Evolutionary conservation across 2,113 vertebrate genomes (phyloP).

Genomic region (Ptychochromis oligacanthus): DNA sequence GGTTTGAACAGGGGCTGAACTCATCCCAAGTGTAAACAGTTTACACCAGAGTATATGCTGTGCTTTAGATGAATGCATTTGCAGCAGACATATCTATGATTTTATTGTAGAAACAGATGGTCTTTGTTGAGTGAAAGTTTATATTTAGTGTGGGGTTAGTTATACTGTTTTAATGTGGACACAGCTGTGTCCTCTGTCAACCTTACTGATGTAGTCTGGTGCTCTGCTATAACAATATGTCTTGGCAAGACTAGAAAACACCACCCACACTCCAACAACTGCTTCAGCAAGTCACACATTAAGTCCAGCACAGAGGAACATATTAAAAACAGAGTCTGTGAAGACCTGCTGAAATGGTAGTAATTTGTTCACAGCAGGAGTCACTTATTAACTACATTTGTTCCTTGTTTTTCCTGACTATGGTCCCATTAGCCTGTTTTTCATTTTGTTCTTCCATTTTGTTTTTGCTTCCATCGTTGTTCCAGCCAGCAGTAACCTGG

Average conservation of each 20-base stretch:
- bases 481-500: neutral
- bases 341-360: neutral
- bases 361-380: conserved; percentile 8
- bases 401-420: neutral
- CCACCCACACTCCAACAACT: conserved; percentile 27
- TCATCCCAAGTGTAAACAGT: neutral
- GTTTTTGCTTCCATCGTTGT: neutral
- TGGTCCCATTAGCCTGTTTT: neutral
- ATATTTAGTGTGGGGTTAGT: neutral
- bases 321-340: neutral
- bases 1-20: neutral
- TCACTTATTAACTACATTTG: neutral
- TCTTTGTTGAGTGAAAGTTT: neutral
- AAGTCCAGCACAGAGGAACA: neutral
- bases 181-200: conserved; percentile 29
- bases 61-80: neutral
- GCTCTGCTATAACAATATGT: conserved; percentile 21
- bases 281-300: conserved; percentile 1
- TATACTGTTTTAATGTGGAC: neutral
- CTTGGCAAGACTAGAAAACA: conserved; percentile 31
- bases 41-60: neutral
- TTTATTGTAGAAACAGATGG: neutral
- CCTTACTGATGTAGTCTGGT: conserved; percentile 5
- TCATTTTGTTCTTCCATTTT: neutral
- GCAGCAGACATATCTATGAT: neutral